Evolutionary conservation across 2,888 invertebrate genomes (phyloP).

Genomic region (Eurytoma adleriae): DNA sequence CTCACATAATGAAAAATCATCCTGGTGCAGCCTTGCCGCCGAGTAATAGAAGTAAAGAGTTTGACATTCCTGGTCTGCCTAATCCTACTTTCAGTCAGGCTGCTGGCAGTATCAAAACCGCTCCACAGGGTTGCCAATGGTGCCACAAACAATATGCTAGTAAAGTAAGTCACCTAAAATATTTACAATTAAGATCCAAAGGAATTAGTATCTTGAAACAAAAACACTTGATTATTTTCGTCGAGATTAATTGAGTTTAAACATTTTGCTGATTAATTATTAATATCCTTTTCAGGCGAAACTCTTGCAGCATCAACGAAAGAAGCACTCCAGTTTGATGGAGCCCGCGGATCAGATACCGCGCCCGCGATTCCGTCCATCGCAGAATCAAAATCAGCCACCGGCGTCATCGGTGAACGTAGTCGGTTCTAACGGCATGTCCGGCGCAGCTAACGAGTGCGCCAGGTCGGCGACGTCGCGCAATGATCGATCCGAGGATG

Average conservation of each 20-base stretch:
- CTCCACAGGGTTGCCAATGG: slow-evolving; percentile 85
- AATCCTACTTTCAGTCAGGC: slow-evolving; percentile 83
- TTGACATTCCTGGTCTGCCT: slow-evolving; percentile 76
- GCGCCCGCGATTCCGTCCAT: slow-evolving; percentile 70
- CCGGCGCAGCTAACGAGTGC: slow-evolving; percentile 36
- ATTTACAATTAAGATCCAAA: too few species aligned
- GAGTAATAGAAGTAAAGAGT: slow-evolving; percentile 76
- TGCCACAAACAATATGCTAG: slow-evolving; percentile 94
- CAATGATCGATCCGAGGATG: slow-evolving; percentile 48
- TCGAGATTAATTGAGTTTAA: too few species aligned
- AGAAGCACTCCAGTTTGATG: slow-evolving; percentile 79
- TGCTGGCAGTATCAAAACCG: slow-evolving; percentile 84
- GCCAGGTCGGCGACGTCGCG: slow-evolving; percentile 66
- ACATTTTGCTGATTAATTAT: too few species aligned
- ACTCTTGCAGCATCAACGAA: slow-evolving; percentile 83
- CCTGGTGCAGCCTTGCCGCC: slow-evolving; percentile 85
- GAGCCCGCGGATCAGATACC: slow-evolving; percentile 74
- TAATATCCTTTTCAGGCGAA: slow-evolving; percentile 77
- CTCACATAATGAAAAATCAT: slow-evolving; percentile 89
- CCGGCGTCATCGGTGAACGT: slow-evolving; percentile 64
- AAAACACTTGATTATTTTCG: too few species aligned
- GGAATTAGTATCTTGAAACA: too few species aligned
- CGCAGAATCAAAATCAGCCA: slow-evolving; percentile 70
- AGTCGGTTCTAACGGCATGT: neutral
- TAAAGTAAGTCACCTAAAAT: slow-evolving; percentile 78